Base-by-base conservation (phyloP, 2,113 vertebrate genomes). In the Callocephalon fimbriatum region DNA sequence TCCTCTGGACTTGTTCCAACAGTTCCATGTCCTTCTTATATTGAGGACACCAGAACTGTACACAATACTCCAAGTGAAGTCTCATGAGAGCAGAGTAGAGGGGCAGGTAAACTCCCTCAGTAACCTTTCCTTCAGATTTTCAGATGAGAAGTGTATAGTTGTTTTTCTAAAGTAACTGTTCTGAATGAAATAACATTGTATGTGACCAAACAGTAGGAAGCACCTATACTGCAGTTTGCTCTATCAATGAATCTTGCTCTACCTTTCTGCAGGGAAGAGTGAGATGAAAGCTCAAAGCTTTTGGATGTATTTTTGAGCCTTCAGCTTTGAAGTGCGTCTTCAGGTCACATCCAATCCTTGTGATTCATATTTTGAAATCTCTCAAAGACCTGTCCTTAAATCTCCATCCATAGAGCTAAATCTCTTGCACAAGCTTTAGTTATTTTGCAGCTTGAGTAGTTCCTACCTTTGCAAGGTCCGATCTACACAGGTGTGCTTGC, bases 381-480 rank as follows among this genome's bases (percentile, higher is more conserved):
- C 42, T 95, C 48, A 54, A 53, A 91, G 42, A n/a, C 25, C 16
- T 58, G 18, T 21, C 12, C 42, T 88, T 83, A 79, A 73, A 62
- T 80, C 26, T 83, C 58, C 22, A 62, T 74, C 59, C 29, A 58
- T 21, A 37, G 62, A 79, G 53, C n/a, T 80, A 70, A 73, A 88
- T 59, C 32, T 92, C 74, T 83, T 79, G 31, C 18, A 67, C 27
- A 45, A 51, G 37, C 62, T 35, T 75, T 48, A 74, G 26, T 68
- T 88, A 38, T 92, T 90, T 85, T 90, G 48, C 63, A 93, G 42
- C 74, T 73, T 50, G 62, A 50, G 37, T 37, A 79, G 12, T 53
- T 73, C 71, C 76, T 92, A 56, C 25, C 48, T 80, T 82, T 54
- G 8, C 29, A 53, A 35, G 48, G 42, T 87, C 73, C 58, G 51